Percentiles rank a stretch among this genome's conserved stretches.
Evolutionary conservation across 1,140 invertebrate genomes (phyloP).

Genomic region (Gyrodactylus bullatarudis): DNA sequence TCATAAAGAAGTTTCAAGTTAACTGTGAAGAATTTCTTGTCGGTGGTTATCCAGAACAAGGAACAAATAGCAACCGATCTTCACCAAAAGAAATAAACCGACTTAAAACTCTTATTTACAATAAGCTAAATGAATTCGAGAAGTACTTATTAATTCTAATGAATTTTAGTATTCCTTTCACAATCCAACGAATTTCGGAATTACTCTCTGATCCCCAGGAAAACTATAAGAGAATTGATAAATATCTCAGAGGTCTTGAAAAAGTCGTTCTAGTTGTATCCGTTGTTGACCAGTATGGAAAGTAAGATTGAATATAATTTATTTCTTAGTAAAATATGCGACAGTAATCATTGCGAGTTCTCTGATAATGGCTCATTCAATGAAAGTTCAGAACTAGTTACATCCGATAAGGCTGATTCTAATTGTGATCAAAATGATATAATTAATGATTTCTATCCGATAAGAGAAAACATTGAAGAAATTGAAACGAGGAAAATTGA

Average conservation of each 20-base stretch:
- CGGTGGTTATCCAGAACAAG: constrained; percentile 7
- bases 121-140: not conserved
- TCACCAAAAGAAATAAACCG: not conserved
- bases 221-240: constrained; percentile 70
- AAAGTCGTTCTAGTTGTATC: constrained; percentile 48
- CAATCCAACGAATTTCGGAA: constrained; percentile 71
- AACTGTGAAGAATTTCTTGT: constrained; percentile 3
- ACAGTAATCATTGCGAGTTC: not conserved
- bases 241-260: constrained; percentile 48
- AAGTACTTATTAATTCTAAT: not conserved
- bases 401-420: not conserved
- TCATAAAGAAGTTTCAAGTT: constrained; percentile 41
- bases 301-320: constrained; percentile 12
- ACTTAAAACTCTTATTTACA: not conserved
- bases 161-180: constrained; percentile 57
- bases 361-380: not conserved
- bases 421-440: not conserved
- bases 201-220: constrained; percentile 51
- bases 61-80: not conserved
- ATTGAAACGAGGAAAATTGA: not conserved
- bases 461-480: not conserved
- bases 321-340: not conserved
- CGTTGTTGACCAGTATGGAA: constrained; percentile 40
- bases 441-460: not conserved
- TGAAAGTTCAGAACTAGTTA: not conserved